Base-by-base conservation (phyloP, 2,888 invertebrate genomes). In the Hermaeophaga mercurialis region DNA sequence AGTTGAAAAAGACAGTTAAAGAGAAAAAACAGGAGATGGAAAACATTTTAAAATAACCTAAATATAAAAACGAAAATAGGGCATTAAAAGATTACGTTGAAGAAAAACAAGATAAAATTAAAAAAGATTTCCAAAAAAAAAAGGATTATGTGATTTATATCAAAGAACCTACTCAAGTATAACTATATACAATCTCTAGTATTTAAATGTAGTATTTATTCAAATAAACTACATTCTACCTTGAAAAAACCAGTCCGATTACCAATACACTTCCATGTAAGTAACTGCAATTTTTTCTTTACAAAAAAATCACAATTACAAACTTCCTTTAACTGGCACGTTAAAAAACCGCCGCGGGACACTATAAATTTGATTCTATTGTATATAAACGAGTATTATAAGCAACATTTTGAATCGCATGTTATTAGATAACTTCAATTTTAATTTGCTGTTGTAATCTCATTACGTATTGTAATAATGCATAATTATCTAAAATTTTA, bases 381-480 rank as follows among this genome's bases (percentile, higher is more conserved):
- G 33, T 33, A 33, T 33, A 43, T 12, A 41, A 14, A 26, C 43
- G 11, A 33, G 33, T 33, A 33, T 24, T 43, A 26, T 44, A 28
- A 15, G 33, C 33, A 33, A 33, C 17, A 28, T 19, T 34, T 46
- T 22, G n/a, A 46, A 46, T 46, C 5, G 28, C 11, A 33, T 33
- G 19, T 46, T 46, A 46, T 46, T 46, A 46, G 33, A 46, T 46
- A 46, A 46, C 46, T 18, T 46, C 46, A 46, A n/a, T 46, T 34
- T 18, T 12, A 19, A 22, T 46, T n/a, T n/a, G n/a, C 46, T 46
- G 22, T 46, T 33, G 34, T 46, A 33, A 34, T 34, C 31, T 45
- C 33, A 45, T 45, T 34, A 34, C 19, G 33, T 33, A n/a, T 46
- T 17, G n/a, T 31, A 31, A 31, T 31, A 28, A 46, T 34, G 33